Base-by-base conservation (phyloP, 2,113 vertebrate genomes). In the Vanacampus margaritifer region DNA sequence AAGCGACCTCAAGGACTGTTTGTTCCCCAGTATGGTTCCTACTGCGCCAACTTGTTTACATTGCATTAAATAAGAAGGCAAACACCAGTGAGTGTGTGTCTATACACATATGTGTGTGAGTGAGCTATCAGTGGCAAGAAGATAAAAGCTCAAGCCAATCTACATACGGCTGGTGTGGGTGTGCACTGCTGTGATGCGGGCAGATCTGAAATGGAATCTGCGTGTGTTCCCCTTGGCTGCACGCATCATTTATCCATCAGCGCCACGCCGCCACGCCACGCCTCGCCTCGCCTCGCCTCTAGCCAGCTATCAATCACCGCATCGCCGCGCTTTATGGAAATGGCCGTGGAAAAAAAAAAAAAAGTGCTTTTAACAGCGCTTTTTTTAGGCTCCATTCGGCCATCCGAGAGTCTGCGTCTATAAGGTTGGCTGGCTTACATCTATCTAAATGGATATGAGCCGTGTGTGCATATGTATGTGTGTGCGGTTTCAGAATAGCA, bases 141-240 rank as follows among this genome's bases (percentile, higher is more conserved):
- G 81, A 87, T 84, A 83, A 86, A 81, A 62, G 66, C 73, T 14
- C 66, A 85, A 85, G 73, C 83, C 74, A 75, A 86, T 89, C 84
- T 89, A 72, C 86, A 88, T 87, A 87, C 77, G 71, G 68, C 74
- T 84, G 79, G 26, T 17, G 54, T 16, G 54, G 54, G 26, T 13
- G 16, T 57, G 54, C 77, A 60, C 6, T 28, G 67, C 58, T 70
- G 39, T 64, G 70, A 73, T 80, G 75, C 74, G 69, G 56, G 71
- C 72, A 73, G 79, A 88, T 87, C 83, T 87, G 82, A 89, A 88
- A 88, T 86, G 75, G 84, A 75, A 88, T 87, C 79, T 86, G 69
- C 81, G 45, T 67, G 74, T 54, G 82, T 88, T 89, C 79, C 85
- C 56, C 80, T 63, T 84, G 70, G 62, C 79, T 88, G 85, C 84